phyloP scores from a whole-genome alignment of 2,888 invertebrate genomes.

The Phyllotreta cruciferae region DNA sequence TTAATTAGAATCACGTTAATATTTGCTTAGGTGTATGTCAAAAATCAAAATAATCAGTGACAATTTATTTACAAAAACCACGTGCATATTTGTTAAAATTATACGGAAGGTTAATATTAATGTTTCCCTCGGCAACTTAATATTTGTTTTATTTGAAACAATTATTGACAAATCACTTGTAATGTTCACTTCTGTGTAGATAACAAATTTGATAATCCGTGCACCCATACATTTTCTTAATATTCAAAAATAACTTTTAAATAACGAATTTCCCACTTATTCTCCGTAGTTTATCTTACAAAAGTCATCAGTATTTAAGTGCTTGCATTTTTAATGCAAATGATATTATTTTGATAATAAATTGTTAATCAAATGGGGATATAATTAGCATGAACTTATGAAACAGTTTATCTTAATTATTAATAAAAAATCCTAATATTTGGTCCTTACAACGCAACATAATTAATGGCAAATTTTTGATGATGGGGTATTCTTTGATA shows the following conservation, averaged over 20 bases:
- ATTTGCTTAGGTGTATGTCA: slow-evolving; percentile 55
- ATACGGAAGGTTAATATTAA: slow-evolving; percentile 47
- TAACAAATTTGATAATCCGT: slow-evolving; percentile 52
- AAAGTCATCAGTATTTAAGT: no score
- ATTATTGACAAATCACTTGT: slow-evolving; percentile 62
- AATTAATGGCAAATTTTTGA: no score
- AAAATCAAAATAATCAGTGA: slow-evolving; percentile 37
- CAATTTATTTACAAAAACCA: slow-evolving; percentile 44
- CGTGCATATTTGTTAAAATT: slow-evolving; percentile 47
- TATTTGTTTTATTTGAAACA: slow-evolving; percentile 59
- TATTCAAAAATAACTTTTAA: slow-evolving; percentile 27
- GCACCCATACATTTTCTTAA: slow-evolving; percentile 41
- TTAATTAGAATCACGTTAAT: slow-evolving; percentile 55
- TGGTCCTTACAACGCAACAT: no score
- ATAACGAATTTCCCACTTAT: slow-evolving; percentile 14
- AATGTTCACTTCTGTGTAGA: slow-evolving; percentile 56
- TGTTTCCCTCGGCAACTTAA: slow-evolving; percentile 41
- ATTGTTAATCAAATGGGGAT: no score
- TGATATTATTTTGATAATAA: no score
- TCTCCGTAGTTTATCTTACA: not conserved
- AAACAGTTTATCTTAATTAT: no score
- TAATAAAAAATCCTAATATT: no score
- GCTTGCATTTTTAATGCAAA: no score
- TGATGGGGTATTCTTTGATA: no score
- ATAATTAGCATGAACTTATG: no score